These are phyloP conservation scores for Drosophila asahinai DNA, from an alignment of 1,140 invertebrate species.

Conservation along the genomic window DNA sequence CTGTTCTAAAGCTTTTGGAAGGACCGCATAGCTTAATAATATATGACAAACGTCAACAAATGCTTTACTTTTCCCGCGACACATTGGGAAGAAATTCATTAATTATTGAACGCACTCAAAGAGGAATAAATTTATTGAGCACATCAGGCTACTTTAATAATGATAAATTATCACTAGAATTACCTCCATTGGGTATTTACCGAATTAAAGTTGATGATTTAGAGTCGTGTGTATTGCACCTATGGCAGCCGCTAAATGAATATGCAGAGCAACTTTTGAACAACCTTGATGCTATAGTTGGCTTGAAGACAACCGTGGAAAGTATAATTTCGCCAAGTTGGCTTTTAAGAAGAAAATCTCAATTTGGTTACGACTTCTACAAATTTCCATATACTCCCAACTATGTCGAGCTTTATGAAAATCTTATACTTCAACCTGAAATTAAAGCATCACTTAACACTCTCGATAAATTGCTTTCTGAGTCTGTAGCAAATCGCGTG, in stretches of 20 bases:
- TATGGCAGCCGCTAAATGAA: conserved; percentile 57
- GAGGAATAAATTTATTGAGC: conserved; percentile 87
- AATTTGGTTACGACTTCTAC: conserved; percentile 74
- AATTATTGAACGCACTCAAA: conserved; percentile 87
- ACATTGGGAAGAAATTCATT: conserved; percentile 93
- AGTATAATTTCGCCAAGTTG: conserved; percentile 37
- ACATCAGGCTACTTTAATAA: conserved; percentile 82
- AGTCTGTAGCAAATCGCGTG: conserved; percentile 88
- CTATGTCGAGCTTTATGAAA: conserved; percentile 22
- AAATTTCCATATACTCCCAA: conserved; percentile 31
- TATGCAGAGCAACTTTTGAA: conserved; percentile 35
- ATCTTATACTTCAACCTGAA: conserved; percentile 23
- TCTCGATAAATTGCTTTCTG: conserved; percentile 87
- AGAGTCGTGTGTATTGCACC: conserved; percentile 40
- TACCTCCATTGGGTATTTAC: conserved; percentile 88
- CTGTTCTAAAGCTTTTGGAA: conserved; percentile 85
- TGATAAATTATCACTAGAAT: conserved; percentile 85
- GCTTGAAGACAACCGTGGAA: conserved; percentile 32
- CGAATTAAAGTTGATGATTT: conserved; percentile 38
- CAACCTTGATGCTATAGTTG: conserved; percentile 32
- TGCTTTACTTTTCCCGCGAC: conserved; percentile 94
- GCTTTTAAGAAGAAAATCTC: conserved; percentile 17
- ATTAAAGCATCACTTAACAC: conserved; percentile 84
- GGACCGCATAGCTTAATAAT: conserved; percentile 95
- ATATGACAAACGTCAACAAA: conserved; percentile 88